Conservation (phyloP, 2,113 vertebrate species). For the Pluvialis apricaria region DNA sequence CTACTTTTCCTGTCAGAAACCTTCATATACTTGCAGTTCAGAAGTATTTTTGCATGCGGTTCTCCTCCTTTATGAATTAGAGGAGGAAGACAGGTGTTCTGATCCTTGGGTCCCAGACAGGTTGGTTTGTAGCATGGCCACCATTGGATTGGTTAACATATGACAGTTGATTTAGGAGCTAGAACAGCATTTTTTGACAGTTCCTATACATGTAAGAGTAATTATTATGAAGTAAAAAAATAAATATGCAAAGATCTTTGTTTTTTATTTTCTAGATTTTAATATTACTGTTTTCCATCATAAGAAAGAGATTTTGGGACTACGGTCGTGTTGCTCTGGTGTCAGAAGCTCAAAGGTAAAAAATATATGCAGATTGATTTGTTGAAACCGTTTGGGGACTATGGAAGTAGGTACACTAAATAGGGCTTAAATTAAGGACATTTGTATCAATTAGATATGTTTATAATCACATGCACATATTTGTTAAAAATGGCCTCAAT, state of each 20-base stretch:
- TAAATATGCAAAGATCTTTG: background rate
- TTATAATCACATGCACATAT: background rate
- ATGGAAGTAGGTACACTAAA: background rate
- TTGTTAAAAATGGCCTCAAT: background rate
- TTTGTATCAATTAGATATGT: background rate
- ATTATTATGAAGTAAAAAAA: background rate
- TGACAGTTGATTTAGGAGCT: background rate
- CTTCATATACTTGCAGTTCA: background rate
- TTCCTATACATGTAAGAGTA: background rate
- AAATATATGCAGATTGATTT: background rate
- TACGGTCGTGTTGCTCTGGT: conserved; percentile 90
- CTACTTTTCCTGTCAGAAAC: background rate
- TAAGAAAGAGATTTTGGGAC: conserved; percentile 92
- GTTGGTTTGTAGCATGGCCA: background rate
- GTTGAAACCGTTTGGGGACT: background rate
- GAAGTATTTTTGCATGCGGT: background rate
- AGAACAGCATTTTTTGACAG: background rate
- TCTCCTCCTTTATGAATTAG: background rate
- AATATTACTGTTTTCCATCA: conserved; percentile 82
- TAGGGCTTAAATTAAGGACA: background rate
- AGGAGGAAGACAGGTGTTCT: background rate
- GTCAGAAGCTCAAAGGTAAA: conserved; percentile 83
- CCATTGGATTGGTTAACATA: background rate
- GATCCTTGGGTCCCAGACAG: background rate
- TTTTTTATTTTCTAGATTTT: conserved; percentile 76